Evolutionary conservation across 1,140 invertebrate species (phyloP), one percentile per base, ranked within the genome.

Genomic region (Pachypeltis micranthus): DNA sequence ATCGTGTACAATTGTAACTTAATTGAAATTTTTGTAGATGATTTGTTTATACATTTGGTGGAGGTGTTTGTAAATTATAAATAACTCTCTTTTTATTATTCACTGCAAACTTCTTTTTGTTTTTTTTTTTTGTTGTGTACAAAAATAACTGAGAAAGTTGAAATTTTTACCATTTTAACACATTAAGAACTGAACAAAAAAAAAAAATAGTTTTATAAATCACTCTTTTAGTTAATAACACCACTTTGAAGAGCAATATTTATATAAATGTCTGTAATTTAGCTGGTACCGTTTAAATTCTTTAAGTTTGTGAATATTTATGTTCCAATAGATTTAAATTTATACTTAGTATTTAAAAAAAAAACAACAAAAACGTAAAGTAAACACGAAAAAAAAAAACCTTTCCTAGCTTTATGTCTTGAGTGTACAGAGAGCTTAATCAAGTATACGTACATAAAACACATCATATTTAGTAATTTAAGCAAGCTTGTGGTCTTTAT

Each of bases 391-490:
- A 55, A 12, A 55, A 58, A 16, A 58, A 44, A 29, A 44, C 29
- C 59, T 61, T 65, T 34, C 44, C 34, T 65, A 65, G 64, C 64
- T 65, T 65, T 63, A 65, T 65, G 60, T 63, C 61, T 65, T 51
- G 47, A 63, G 59, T 65, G 64, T 65, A 65, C 64, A 65, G 64
- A 47, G 61, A 65, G 61, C 61, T 63, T 65, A 65, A 59, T 58
- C 61, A 59, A 65, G 64, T 65, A 65, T 65, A 65, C 64, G 64
- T 65, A 65, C 64, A 65, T 65, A 34, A 59, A 65, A 65, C 64
- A 65, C 64, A 65, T 65, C 64, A 65, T 64, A 64, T 61, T 62
- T 65, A 65, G 64, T 57, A 25, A 29, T 34, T 14, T 65, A 65
- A 65, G 64, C 60, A 21, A 63, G n/a, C 29, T 61, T 62, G 44